phyloP scores from a whole-genome alignment of 2,797 vertebrate species.

The Gorsachius magnificus region DNA sequence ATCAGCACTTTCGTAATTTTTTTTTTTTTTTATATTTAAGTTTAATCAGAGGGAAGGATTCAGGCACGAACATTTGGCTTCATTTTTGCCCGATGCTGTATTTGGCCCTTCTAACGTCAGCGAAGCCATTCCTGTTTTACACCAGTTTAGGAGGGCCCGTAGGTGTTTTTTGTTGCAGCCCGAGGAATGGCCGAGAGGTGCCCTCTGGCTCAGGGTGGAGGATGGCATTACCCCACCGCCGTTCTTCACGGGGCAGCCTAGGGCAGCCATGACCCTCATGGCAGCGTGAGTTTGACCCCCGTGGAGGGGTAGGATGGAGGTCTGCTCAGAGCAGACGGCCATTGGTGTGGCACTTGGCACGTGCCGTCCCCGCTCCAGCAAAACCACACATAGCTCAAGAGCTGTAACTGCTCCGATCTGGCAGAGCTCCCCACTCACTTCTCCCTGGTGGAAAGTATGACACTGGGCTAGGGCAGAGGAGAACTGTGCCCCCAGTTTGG shows the following conservation, averaged over 20 bases:
- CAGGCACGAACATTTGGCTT: background rate
- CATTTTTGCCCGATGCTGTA: background rate
- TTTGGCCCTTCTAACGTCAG: background rate
- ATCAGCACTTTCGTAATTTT: accelerated
- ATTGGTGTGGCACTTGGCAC: background rate
- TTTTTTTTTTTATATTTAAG: background rate
- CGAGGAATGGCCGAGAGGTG: background rate
- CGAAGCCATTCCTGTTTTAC: background rate
- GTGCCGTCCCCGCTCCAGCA: background rate
- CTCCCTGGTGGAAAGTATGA: background rate
- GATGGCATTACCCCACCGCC: no score
- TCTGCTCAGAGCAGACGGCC: background rate
- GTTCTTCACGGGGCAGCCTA: background rate
- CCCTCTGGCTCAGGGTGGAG: background rate
- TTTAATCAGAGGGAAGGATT: background rate
- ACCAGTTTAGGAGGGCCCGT: background rate
- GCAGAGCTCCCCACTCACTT: background rate
- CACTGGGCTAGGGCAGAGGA: background rate
- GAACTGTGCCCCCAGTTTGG: background rate
- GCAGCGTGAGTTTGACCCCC: background rate
- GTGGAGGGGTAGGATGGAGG: background rate
- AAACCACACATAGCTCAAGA: background rate
- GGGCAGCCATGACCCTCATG: background rate
- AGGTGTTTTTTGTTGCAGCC: background rate
- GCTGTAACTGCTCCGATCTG: accelerated